These are phyloP conservation scores for Gymnocypris eckloni DNA, from an alignment of 2,797 vertebrate genomes.

Conservation along the genomic window DNA sequence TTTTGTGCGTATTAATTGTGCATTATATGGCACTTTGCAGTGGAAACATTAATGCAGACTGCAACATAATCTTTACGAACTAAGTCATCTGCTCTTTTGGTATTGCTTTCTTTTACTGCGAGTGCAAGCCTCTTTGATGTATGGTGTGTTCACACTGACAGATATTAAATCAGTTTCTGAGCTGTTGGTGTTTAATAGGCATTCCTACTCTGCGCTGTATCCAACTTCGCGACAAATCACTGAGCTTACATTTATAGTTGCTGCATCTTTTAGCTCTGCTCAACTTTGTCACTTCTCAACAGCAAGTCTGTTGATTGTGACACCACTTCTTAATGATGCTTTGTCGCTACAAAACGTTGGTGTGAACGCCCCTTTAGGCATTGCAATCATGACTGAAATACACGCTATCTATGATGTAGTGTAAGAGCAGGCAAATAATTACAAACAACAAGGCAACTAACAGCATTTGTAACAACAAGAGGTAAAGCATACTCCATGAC, in stretches of 20 bases:
- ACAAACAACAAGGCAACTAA: slow-evolving; percentile 33
- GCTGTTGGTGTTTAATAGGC: background rate
- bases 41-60: background rate
- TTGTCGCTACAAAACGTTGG: background rate
- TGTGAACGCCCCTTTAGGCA: slow-evolving; percentile 14
- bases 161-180: background rate
- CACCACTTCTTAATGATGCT: background rate
- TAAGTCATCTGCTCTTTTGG: background rate
- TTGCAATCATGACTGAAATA: background rate
- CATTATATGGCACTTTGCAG: slow-evolving; percentile 4
- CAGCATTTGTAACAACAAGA: slow-evolving; percentile 49
- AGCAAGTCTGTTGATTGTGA: background rate
- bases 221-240: background rate
- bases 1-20: background rate
- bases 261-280: background rate
- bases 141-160: background rate
- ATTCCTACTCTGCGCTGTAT: background rate
- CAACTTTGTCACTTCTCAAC: background rate
- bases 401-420: background rate
- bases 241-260: background rate
- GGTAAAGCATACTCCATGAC: slow-evolving; percentile 67
- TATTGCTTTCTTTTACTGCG: slow-evolving; percentile 19
- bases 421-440: slow-evolving; percentile 18
- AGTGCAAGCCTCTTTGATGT: background rate
- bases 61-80: slow-evolving; percentile 8